These are phyloP conservation scores for Fukomys damarensis DNA, from an alignment of 2,113 vertebrate genomes.

Conservation along the genomic window DNA sequence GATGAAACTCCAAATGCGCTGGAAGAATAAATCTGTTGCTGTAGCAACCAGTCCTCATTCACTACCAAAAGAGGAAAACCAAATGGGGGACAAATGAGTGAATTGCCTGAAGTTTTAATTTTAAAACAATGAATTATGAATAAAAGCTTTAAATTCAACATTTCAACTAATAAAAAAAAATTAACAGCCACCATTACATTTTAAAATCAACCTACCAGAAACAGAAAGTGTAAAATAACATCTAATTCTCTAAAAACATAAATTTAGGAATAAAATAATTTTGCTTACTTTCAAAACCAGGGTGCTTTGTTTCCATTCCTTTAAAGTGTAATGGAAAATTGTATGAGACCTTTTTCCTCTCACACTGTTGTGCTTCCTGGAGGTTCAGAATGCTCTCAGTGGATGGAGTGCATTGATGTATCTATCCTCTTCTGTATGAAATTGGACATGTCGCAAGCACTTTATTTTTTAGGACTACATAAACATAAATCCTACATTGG, in stretches of 20 bases:
- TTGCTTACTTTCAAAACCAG: background rate
- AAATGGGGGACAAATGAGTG: constrained; percentile 5
- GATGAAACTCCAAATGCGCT: constrained; percentile 52
- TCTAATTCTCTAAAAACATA: background rate
- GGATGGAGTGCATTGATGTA: background rate
- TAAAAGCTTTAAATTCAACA: constrained; percentile 49
- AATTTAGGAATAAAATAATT: background rate
- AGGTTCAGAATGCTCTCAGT: background rate
- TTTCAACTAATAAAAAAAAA: background rate
- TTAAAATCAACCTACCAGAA: background rate
- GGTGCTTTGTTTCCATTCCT: constrained; percentile 15
- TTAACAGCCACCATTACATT: background rate
- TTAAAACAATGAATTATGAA: constrained; percentile 48
- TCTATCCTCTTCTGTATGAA: background rate
- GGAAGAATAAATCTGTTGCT: constrained; percentile 68
- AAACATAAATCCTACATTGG: background rate
- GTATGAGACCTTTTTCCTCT: background rate
- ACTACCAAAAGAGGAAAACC: constrained; percentile 41
- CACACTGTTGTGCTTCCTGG: background rate
- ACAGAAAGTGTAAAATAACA: background rate
- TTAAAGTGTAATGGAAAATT: background rate
- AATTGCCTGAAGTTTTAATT: constrained; percentile 50
- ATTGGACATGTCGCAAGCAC: background rate
- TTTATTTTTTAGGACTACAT: background rate
- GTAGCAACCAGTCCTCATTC: constrained; percentile 64